Base-by-base conservation (phyloP, 2,797 vertebrate species). In the Gila robusta region DNA sequence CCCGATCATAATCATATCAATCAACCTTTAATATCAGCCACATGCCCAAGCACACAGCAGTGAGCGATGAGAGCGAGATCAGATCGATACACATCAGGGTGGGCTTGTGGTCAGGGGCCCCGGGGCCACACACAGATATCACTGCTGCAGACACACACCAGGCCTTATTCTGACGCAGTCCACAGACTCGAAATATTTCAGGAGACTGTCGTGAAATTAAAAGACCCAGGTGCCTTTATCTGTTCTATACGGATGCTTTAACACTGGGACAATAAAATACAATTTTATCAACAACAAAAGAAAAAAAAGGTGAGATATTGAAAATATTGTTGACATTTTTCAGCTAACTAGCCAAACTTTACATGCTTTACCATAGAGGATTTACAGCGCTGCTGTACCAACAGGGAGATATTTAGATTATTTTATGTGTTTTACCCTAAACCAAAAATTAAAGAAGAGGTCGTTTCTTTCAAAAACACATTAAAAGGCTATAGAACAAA, bases 181-280 rank as follows among this genome's bases (percentile, higher is more conserved):
- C 83, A 88, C 88, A 92, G 91, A 85, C 87, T 91, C 91, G 95
- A 88, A 94, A 95, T 95, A 95, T 94, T 95, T 95, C 90, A 96
- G 94, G 93, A 84, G 84, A 90, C 89, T 84, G 87, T 92, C 87
- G 35, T 90, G 90, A 93, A 92, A 95, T 94, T 92, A 94, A 94
- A 94, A 92, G 92, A 81, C 81, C 49, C 84, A 62, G 69, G 86
- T 72, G 66, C 37, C 79, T 66, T 84, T 37, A 81, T 84, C 72
- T 84, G 77, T 64, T 76, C 62, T 83, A 56, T 17, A 85, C 84
- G 80, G 88, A 5, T 6, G 81, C 71, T 85, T 91, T 93, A 91
- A 86, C 88, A 91, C 90, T 88, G 83, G 85, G 82, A 83, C 91
- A 85, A 92, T 91, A 6, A 52, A 19, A 52, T 52, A 52, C 6